Conservation (phyloP, 2,113 vertebrate species). For the Chinchilla lanigera region DNA sequence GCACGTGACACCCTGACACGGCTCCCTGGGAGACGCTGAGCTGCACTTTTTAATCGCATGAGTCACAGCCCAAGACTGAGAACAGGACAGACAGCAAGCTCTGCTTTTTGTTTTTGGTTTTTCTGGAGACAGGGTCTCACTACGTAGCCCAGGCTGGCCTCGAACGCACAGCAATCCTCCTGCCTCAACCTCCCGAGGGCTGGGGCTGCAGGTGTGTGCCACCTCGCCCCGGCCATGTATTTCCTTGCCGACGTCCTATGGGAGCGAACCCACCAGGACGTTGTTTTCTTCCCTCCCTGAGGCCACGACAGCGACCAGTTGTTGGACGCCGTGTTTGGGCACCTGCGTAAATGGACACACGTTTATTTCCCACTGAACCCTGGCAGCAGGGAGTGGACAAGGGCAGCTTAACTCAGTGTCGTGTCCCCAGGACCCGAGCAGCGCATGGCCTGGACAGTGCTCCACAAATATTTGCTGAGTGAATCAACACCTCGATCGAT, state of each 20-base stretch:
- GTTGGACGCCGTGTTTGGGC: too few species aligned
- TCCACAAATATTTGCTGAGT: neutral
- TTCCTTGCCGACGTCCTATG: too few species aligned
- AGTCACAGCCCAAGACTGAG: neutral
- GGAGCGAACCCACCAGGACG: too few species aligned
- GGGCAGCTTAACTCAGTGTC: neutral
- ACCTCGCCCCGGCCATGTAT: neutral
- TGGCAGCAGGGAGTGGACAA: neutral
- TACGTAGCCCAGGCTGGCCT: neutral
- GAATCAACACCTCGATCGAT: neutral
- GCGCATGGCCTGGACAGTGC: neutral
- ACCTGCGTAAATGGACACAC: too few species aligned
- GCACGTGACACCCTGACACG: neutral
- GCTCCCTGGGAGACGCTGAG: neutral
- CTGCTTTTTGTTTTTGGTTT: neutral
- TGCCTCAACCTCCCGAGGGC: neutral
- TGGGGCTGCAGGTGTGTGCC: neutral
- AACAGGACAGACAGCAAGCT: neutral
- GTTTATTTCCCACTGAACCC: neutral
- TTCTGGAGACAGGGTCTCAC: neutral
- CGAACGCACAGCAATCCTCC: neutral
- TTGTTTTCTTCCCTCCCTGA: too few species aligned
- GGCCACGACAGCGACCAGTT: too few species aligned
- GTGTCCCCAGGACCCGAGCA: neutral
- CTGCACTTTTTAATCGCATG: constrained; percentile 13